Base-by-base conservation (phyloP, 2,888 invertebrate species). In the Eupithecia subumbrata region DNA sequence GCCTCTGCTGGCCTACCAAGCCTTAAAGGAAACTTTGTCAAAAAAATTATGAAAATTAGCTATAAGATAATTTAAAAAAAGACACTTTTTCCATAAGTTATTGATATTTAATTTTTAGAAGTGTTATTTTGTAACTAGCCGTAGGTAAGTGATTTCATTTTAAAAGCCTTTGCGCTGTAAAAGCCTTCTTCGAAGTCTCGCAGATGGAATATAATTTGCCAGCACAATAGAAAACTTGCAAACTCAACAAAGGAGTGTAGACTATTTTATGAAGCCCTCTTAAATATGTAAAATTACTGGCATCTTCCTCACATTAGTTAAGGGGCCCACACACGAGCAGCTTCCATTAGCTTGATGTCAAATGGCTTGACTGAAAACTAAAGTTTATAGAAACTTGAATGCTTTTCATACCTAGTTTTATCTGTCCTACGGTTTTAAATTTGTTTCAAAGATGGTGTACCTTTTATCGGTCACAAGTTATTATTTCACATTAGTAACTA, bases 141-240 rank as follows among this genome's bases (percentile, higher is more conserved):
- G 34, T n/a, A 18, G n/a, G 18, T 68, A 45, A 69, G 71, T 71
- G 73, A 73, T 73, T 73, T 64, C 68, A 43, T 71, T 76, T 76
- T 69, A 76, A 69, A 56, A 45, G 71, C 69, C 56, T 69, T 74
- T 72, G 74, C 69, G 67, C 34, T 25, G n/a, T 16, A 60, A 71
- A 52, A 16, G 12, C 22, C 34, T 45, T 67, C 37, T n/a, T 40
- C 66, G 34, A 76, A 75, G 75, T 16, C 67, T 66, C 64, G 73
- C 25, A 43, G 14, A 68, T 43, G 68, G 74, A 72, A 78, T 71
- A 73, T 69, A 69, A 74, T 71, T 79, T 75, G 78, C 78, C 73
- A 63, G 63, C 40, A 79, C 78, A 81, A 79, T 79, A 74, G 76
- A 74, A 40, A 71, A 74, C 77, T 74, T 7, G 16, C 22, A 16